Evolutionary conservation across 2,797 vertebrate genomes (phyloP).

Genomic region (Babyrousa celebensis): DNA sequence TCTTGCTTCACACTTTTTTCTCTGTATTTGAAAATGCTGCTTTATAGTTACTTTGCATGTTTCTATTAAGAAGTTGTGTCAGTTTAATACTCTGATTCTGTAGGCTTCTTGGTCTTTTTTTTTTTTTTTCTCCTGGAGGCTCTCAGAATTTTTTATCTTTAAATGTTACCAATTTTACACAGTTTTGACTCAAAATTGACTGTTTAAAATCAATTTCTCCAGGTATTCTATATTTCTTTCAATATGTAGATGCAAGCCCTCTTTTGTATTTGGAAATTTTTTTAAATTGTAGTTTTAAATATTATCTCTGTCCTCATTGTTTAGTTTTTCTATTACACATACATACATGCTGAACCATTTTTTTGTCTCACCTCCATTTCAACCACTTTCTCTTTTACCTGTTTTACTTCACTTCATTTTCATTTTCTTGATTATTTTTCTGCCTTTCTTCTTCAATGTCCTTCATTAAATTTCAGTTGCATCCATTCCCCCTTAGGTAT

Average conservation of each 20-base stretch:
- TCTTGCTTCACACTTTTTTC: neutral
- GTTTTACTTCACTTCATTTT: constrained; percentile 42
- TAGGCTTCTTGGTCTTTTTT: neutral
- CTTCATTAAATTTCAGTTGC: neutral
- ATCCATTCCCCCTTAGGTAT: neutral
- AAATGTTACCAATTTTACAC: neutral
- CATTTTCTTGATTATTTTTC: neutral
- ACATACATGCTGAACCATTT: neutral
- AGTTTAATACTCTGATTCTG: neutral
- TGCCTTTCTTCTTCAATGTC: neutral
- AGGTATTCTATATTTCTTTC: neutral
- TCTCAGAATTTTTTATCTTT: constrained; percentile 31
- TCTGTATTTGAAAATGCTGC: neutral
- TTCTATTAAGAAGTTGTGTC: neutral
- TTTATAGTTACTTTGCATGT: neutral
- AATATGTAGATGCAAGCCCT: neutral
- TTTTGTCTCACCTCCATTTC: neutral
- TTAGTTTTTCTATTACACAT: constrained; percentile 1
- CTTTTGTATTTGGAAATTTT: neutral
- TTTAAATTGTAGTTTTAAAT: neutral
- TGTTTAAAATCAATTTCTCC: neutral
- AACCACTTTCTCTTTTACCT: neutral
- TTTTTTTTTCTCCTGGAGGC: no score
- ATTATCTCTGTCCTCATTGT: neutral
- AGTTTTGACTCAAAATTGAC: neutral